phyloP scores from a whole-genome alignment of 2,888 invertebrate species.

The Lordiphosa andalusiaca region DNA sequence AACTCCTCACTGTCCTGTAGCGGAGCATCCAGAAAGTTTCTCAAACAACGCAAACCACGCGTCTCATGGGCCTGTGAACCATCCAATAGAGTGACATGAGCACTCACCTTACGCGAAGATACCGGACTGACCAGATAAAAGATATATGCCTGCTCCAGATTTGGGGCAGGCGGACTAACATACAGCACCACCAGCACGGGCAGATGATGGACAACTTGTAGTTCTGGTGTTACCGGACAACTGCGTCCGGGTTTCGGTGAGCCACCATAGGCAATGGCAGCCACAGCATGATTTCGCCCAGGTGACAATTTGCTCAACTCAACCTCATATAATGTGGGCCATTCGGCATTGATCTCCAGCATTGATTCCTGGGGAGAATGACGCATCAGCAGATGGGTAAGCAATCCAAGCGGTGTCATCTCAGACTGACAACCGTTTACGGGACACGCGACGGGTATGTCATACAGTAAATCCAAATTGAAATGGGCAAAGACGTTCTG shows the following conservation, averaged over 20 bases:
- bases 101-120: constrained; percentile 28
- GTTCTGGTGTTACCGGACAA: constrained; percentile 39
- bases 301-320: constrained; percentile 34
- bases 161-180: constrained; percentile 26
- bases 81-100: constrained; percentile 35
- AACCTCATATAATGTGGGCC: constrained; percentile 33
- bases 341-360: constrained; percentile 38
- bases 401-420: constrained; percentile 43
- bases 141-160: constrained; percentile 34
- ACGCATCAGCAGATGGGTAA: constrained; percentile 45
- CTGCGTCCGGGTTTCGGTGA: constrained; percentile 20
- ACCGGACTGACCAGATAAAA: constrained; percentile 44
- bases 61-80: constrained; percentile 14
- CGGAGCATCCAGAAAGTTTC: constrained; percentile 41
- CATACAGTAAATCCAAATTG: constrained; percentile 32
- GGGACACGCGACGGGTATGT: constrained; percentile 39
- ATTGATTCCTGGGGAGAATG: constrained; percentile 48
- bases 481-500: constrained; percentile 13
- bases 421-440: constrained; percentile 24
- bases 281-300: constrained; percentile 47
- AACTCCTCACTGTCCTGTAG: constrained; percentile 35
- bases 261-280: constrained; percentile 45
- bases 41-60: constrained; percentile 43
- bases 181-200: constrained; percentile 48
- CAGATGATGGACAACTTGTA: constrained; percentile 50